Evolutionary conservation across 2,797 vertebrate genomes (phyloP).

Genomic region (Spinus pinus): DNA sequence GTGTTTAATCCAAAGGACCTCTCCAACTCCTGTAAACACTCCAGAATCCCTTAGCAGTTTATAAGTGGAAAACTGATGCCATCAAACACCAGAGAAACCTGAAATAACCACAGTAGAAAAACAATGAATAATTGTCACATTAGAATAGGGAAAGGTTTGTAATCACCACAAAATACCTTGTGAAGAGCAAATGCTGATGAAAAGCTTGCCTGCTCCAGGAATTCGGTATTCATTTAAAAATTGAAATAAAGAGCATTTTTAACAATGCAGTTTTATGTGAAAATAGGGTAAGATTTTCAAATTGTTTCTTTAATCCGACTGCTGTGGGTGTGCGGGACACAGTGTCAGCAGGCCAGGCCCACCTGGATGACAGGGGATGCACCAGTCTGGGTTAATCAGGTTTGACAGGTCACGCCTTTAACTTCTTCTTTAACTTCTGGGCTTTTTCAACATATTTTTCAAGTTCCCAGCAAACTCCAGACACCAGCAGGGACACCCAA

Average conservation of each 20-base stretch:
- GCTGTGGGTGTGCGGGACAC: background rate
- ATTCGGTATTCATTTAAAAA: background rate
- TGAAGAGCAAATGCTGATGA: accelerated
- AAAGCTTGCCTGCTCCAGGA: background rate
- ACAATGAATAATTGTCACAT: background rate
- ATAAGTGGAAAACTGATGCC: background rate
- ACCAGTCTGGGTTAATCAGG: accelerated
- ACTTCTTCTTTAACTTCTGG: background rate
- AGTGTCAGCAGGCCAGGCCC: background rate
- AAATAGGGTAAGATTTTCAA: accelerated
- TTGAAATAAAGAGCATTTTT: background rate
- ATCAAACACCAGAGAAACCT: background rate
- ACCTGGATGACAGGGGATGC: background rate
- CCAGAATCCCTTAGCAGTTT: background rate
- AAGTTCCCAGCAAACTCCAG: background rate
- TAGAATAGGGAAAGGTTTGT: background rate
- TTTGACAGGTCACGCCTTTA: background rate
- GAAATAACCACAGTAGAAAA: background rate
- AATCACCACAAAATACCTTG: background rate
- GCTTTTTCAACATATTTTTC: accelerated
- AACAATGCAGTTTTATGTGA: background rate
- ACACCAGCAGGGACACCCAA: accelerated
- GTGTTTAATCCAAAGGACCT: accelerated
- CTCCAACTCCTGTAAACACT: background rate
- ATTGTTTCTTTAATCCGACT: background rate